phyloP scores from a whole-genome alignment of 2,888 invertebrate species.

The Cetonia aurata region DNA sequence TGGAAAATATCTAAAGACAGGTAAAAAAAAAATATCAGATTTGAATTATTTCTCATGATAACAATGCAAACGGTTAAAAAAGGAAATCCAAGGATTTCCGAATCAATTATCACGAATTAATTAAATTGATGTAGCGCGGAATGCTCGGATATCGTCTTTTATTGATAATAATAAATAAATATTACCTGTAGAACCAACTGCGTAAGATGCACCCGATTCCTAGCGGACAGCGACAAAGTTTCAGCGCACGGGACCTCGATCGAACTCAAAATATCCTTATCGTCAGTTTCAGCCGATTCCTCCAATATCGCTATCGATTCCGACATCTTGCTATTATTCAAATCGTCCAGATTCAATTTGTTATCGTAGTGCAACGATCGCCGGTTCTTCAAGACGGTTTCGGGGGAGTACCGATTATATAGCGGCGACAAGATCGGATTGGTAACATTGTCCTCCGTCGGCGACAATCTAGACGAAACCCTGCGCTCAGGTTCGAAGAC shows the following conservation, averaged over 20 bases:
- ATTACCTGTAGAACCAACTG: conserved; percentile 60
- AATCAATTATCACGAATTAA: too few species aligned
- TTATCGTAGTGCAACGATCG: conserved; percentile 45
- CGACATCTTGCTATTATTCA: conserved; percentile 39
- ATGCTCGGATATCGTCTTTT: too few species aligned
- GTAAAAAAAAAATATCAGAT: too few species aligned
- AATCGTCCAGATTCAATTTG: conserved; percentile 42
- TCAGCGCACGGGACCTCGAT: conserved; percentile 55
- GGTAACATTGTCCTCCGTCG: conserved; percentile 46
- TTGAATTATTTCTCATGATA: too few species aligned
- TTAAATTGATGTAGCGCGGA: too few species aligned
- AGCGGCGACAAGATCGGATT: conserved; percentile 51
- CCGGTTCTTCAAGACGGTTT: conserved; percentile 41
- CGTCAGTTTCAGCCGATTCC: conserved; percentile 53
- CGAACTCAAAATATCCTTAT: conserved; percentile 49
- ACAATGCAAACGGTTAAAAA: too few species aligned
- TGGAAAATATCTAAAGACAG: too few species aligned
- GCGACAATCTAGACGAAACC: conserved; percentile 18
- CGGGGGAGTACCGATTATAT: conserved; percentile 50
- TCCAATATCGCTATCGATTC: conserved; percentile 57
- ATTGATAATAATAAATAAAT: neutral
- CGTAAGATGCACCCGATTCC: conserved; percentile 59
- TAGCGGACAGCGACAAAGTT: conserved; percentile 55
- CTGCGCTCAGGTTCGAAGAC: conserved; percentile 48
- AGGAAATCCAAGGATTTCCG: too few species aligned